These are phyloP conservation scores for Idaea straminata DNA, from an alignment of 2,888 invertebrate species.

Conservation along the genomic window DNA sequence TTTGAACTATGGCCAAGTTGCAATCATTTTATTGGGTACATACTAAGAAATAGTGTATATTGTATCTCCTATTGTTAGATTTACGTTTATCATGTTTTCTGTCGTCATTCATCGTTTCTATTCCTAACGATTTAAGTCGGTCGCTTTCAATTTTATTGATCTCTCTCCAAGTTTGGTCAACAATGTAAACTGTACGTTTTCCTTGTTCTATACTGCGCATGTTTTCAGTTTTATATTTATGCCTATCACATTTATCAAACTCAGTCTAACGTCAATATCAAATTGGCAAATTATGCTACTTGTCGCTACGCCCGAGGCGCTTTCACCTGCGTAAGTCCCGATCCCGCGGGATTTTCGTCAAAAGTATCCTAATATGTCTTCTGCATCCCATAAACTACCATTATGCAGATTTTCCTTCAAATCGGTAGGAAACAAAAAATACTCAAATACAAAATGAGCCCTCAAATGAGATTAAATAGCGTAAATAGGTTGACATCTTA, in stretches of 20 bases:
- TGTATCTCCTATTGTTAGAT: background rate
- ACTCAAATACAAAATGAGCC: too few relatives aligned
- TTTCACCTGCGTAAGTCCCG: too few relatives aligned
- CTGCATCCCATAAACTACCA: too few relatives aligned
- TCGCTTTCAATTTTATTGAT: constrained; percentile 31
- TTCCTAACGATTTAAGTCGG: constrained; percentile 9
- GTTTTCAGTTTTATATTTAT: constrained; percentile 1
- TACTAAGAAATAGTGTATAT: background rate
- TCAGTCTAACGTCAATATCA: background rate
- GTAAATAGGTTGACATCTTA: too few relatives aligned
- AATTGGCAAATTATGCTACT: too few relatives aligned
- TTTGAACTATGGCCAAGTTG: constrained; percentile 68
- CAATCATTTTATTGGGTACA: constrained; percentile 22
- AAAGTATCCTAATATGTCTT: too few relatives aligned
- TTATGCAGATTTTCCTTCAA: too few relatives aligned
- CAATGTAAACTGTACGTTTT: background rate
- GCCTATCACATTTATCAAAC: background rate
- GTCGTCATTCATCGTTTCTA: too few relatives aligned
- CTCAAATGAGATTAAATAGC: too few relatives aligned
- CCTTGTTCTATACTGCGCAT: background rate
- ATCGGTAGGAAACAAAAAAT: too few relatives aligned
- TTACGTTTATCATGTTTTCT: background rate
- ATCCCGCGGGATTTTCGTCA: too few relatives aligned
- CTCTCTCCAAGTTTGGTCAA: background rate
- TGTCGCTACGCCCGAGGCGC: too few relatives aligned